Percentiles rank a stretch among this genome's conserved stretches.
Evolutionary conservation across 2,797 vertebrate genomes (phyloP).

Genomic region (Gallinago solitaria): DNA sequence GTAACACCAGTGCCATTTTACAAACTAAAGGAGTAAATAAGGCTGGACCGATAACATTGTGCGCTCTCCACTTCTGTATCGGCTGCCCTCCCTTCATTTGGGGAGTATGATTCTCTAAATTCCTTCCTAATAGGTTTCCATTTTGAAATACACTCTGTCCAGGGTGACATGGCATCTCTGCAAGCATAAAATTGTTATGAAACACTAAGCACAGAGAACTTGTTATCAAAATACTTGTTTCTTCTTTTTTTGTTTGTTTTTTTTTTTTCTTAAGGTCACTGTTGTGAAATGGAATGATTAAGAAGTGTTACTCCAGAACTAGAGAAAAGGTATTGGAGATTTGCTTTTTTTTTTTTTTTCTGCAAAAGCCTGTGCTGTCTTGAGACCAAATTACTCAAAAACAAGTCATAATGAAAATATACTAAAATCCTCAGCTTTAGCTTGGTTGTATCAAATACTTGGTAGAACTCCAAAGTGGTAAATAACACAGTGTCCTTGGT

Average conservation of each 20-base stretch:
- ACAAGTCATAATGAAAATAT: constrained; percentile 14
- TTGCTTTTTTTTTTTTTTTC: background rate
- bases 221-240: constrained; percentile 8
- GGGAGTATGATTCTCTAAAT: background rate
- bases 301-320: background rate
- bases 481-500: background rate
- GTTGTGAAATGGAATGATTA: background rate
- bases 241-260: background rate
- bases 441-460: constrained; percentile 40
- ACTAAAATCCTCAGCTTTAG: background rate
- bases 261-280: background rate
- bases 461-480: constrained; percentile 40
- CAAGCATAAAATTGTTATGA: background rate
- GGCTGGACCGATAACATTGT: background rate
- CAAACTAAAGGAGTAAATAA: background rate
- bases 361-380: background rate
- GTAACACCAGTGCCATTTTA: background rate
- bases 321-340: background rate
- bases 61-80: background rate
- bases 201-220: background rate
- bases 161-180: background rate
- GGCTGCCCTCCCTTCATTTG: background rate
- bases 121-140: background rate
- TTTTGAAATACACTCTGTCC: background rate
- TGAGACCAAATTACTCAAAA: background rate